These are phyloP conservation scores for Lytechinus pictus DNA, from an alignment of 35 echinoderm and acorn worm genomes.

Conservation along the genomic window DNA sequence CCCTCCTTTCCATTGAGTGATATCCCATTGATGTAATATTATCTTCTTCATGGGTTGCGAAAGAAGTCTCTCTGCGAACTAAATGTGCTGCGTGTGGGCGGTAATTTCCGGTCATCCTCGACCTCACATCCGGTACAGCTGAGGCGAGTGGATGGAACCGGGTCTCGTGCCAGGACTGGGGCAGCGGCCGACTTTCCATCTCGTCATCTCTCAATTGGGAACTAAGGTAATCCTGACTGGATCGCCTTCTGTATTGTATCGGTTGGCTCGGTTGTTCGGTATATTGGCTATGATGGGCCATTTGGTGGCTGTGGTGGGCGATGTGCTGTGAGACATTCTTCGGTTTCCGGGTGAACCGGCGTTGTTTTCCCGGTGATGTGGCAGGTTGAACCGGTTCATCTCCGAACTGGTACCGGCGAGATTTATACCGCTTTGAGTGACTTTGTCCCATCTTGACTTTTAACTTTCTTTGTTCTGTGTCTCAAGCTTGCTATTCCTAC, in stretches of 20 bases:
- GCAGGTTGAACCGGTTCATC: background rate
- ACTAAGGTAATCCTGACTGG: background rate
- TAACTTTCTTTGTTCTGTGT: background rate
- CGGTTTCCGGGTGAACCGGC: background rate
- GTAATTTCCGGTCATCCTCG: background rate
- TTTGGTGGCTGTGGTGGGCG: background rate
- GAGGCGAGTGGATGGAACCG: background rate
- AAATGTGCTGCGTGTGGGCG: background rate
- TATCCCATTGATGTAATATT: background rate
- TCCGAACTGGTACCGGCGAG: constrained; percentile 27
- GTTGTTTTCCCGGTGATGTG: background rate
- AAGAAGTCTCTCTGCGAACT: background rate
- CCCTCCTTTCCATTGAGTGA: background rate
- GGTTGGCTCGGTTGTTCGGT: background rate
- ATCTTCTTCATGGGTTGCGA: background rate
- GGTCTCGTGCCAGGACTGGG: constrained; percentile 20
- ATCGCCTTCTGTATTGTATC: background rate
- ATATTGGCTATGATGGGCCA: background rate
- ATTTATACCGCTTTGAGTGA: constrained; percentile 16
- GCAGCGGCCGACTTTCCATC: background rate
- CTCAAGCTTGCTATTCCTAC: background rate
- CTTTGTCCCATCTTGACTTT: background rate
- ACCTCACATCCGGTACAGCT: background rate
- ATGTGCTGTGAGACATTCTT: background rate
- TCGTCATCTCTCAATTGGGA: background rate